Evolutionary conservation across 2,888 invertebrate genomes (phyloP).

Genomic region (Leptura quadrifasciata): DNA sequence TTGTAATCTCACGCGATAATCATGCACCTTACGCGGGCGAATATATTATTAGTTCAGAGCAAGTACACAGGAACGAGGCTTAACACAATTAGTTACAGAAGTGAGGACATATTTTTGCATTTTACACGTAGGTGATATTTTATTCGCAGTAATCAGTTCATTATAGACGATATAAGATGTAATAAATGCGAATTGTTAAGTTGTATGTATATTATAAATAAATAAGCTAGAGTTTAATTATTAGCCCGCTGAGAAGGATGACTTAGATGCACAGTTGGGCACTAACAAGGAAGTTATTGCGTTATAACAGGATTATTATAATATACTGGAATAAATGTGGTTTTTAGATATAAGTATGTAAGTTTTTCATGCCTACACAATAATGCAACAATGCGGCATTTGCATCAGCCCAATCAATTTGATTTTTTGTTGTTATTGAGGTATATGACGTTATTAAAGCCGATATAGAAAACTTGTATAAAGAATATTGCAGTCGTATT

Average conservation of each 20-base stretch:
- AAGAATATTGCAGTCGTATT: too few species aligned
- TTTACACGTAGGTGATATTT: not conserved
- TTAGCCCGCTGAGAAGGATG: slow-evolving; percentile 32
- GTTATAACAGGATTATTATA: not conserved
- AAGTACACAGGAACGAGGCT: not conserved
- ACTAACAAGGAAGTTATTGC: slow-evolving; percentile 1
- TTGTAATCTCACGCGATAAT: slow-evolving; percentile 49
- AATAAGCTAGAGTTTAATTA: not conserved
- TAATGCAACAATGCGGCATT: too few species aligned
- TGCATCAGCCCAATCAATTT: too few species aligned
- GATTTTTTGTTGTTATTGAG: too few species aligned
- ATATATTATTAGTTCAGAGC: not conserved
- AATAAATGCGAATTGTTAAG: slow-evolving; percentile 20
- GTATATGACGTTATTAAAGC: too few species aligned
- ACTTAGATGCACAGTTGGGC: not conserved
- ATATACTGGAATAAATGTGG: too few species aligned
- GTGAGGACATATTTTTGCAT: not conserved
- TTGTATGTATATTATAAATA: slow-evolving; percentile 6
- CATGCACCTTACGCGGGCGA: not conserved
- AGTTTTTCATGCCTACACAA: too few species aligned
- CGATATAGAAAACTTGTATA: too few species aligned
- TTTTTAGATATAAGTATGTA: too few species aligned
- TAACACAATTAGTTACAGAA: too few species aligned
- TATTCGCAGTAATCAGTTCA: not conserved
- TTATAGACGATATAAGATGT: slow-evolving; percentile 9